phyloP scores from a whole-genome alignment of 2,113 vertebrate species.

The Vulpes vulpes region DNA sequence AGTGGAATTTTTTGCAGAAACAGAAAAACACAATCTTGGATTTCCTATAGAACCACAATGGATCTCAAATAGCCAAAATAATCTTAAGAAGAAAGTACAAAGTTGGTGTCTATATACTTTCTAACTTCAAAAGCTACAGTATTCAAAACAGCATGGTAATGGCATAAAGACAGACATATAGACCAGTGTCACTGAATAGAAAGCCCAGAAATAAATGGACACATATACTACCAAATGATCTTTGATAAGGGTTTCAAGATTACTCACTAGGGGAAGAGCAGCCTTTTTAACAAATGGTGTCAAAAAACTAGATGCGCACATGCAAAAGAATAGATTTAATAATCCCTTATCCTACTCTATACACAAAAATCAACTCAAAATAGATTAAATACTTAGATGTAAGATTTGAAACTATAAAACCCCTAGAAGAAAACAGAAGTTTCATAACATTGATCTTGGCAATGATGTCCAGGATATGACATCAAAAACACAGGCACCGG shows the following conservation, averaged over 20 bases:
- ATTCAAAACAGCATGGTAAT: not conserved
- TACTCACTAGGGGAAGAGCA: not conserved
- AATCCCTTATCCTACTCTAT: not conserved
- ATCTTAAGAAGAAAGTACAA: not conserved
- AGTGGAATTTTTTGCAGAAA: not conserved
- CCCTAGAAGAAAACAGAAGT: not conserved
- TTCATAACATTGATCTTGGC: not conserved
- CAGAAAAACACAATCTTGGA: not conserved
- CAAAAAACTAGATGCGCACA: not conserved
- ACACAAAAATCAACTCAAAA: not conserved
- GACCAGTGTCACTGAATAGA: not conserved
- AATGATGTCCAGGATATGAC: not conserved
- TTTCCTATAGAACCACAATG: not conserved
- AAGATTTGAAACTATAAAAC: not conserved
- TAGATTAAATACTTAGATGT: not conserved
- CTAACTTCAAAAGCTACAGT: not conserved
- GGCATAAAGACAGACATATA: not conserved
- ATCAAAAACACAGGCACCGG: not conserved
- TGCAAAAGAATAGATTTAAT: not conserved
- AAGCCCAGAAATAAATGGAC: not conserved
- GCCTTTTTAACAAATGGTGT: not conserved
- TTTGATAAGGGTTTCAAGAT: not conserved
- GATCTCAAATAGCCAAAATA: not conserved
- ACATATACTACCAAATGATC: not conserved
- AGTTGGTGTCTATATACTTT: not conserved